Evolutionary conservation across 2,888 invertebrate species (phyloP).

Genomic region (Caenorhabditis sp.): DNA sequence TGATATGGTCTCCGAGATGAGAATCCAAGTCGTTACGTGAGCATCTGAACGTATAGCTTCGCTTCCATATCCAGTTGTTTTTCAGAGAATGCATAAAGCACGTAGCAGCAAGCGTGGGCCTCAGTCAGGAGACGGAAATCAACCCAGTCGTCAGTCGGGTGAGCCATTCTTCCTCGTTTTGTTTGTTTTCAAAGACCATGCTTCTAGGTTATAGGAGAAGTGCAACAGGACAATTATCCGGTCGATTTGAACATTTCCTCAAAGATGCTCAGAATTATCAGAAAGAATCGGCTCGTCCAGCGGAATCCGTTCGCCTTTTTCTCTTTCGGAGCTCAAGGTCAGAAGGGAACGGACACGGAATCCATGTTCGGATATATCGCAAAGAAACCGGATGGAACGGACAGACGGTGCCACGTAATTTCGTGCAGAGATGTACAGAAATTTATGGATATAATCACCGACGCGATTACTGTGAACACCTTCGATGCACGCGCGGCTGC

Average conservation of each 20-base stretch:
- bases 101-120: conserved; percentile 18
- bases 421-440: conserved; percentile 39
- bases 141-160: conserved; percentile 40
- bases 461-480: conserved; percentile 30
- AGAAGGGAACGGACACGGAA: conserved; percentile 16
- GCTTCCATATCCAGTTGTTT: not conserved
- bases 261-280: conserved; percentile 49
- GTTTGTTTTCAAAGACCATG: not conserved
- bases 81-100: conserved; percentile 51
- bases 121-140: not conserved
- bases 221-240: conserved; percentile 14
- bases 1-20: conserved; percentile 45
- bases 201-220: conserved; percentile 42
- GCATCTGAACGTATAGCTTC: not conserved
- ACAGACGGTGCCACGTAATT: conserved; percentile 55
- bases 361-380: conserved; percentile 59
- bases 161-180: not conserved
- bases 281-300: conserved; percentile 30
- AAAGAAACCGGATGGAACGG: conserved; percentile 44
- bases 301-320: conserved; percentile 34
- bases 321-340: conserved; percentile 30
- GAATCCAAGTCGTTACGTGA: conserved; percentile 44
- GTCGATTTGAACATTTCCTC: conserved; percentile 47
- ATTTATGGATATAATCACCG: conserved; percentile 17
- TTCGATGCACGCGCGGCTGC: conserved; percentile 7